Evolutionary conservation across 2,113 vertebrate genomes (phyloP).

Genomic region (Toxotes jaculatrix): DNA sequence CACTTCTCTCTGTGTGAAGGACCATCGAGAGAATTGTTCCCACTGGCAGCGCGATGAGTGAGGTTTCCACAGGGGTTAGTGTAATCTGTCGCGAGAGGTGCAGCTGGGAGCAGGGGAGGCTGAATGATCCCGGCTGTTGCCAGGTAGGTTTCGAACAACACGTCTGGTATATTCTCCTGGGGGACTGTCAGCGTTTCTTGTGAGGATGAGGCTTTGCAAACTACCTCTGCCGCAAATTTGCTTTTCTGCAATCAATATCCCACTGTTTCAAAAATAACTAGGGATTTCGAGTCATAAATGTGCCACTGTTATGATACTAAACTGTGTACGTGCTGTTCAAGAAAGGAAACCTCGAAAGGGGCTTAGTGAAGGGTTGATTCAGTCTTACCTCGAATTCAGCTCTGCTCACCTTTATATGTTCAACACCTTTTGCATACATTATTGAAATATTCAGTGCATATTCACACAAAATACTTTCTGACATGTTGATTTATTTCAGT

Average conservation of each 20-base stretch:
- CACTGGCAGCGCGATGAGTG: constrained; percentile 24
- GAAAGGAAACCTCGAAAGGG: no score
- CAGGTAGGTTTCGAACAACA: constrained; percentile 30
- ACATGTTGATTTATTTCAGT: no score
- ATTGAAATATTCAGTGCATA: no score
- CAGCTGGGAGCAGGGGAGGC: constrained; percentile 15
- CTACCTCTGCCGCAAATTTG: background rate
- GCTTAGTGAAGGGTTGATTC: no score
- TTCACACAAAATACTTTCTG: no score
- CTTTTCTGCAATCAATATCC: background rate
- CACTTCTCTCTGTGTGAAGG: constrained; percentile 45
- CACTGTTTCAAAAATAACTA: background rate
- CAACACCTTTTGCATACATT: no score
- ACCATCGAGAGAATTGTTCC: constrained; percentile 27
- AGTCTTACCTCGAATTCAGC: no score
- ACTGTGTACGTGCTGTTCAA: no score
- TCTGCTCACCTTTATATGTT: no score
- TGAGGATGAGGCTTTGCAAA: background rate
- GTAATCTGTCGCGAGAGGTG: constrained; percentile 19
- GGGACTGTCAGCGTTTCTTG: background rate
- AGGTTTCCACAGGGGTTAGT: background rate
- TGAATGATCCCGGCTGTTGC: constrained; percentile 27
- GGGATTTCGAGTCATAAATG: background rate
- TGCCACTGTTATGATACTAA: background rate
- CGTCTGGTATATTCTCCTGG: constrained; percentile 17